A percentile compares a stretch with the other conserved stretches of the same genome.
Evolutionary conservation across 2,113 vertebrate species (phyloP).

Genomic region (Chelonoidis abingdonii): DNA sequence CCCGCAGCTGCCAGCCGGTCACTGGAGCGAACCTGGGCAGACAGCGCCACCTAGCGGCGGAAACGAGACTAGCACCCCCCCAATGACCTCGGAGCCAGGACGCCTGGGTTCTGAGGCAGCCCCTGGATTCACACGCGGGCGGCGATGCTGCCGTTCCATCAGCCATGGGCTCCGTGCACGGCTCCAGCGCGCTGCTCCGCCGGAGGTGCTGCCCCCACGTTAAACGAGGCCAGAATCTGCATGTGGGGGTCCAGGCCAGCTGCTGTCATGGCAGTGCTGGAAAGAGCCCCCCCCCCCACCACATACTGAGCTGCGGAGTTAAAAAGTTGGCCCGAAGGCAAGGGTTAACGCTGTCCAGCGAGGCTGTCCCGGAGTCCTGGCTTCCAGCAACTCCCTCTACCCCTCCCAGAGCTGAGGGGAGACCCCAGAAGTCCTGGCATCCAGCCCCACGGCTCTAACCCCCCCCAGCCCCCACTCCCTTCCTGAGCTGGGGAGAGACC

Average conservation of each 20-base stretch:
- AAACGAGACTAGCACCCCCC: background rate
- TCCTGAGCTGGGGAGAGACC: too few species aligned
- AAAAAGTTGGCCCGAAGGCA: background rate
- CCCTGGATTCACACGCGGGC: too few species aligned
- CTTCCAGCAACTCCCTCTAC: background rate
- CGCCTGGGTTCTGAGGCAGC: background rate
- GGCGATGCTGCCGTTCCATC: too few species aligned
- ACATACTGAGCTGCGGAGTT: background rate
- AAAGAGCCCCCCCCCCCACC: background rate
- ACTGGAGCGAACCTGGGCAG: background rate
- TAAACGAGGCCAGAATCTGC: background rate
- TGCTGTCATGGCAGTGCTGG: background rate
- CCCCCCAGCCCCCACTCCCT: too few species aligned
- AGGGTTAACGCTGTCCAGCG: background rate
- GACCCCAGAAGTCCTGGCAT: too few species aligned
- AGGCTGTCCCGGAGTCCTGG: too few species aligned
- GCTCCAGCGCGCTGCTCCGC: too few species aligned
- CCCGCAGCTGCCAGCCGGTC: too few species aligned
- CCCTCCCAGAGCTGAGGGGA: too few species aligned
- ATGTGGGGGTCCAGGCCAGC: background rate
- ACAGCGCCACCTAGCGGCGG: background rate
- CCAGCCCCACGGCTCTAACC: too few species aligned
- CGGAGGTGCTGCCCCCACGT: too few species aligned
- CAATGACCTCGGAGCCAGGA: background rate
- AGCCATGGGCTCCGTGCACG: too few species aligned